A percentile compares a stretch with the other conserved stretches of the same genome.
phyloP scores from a whole-genome alignment of 1,140 invertebrate genomes.

The Drosophila arawakana region DNA sequence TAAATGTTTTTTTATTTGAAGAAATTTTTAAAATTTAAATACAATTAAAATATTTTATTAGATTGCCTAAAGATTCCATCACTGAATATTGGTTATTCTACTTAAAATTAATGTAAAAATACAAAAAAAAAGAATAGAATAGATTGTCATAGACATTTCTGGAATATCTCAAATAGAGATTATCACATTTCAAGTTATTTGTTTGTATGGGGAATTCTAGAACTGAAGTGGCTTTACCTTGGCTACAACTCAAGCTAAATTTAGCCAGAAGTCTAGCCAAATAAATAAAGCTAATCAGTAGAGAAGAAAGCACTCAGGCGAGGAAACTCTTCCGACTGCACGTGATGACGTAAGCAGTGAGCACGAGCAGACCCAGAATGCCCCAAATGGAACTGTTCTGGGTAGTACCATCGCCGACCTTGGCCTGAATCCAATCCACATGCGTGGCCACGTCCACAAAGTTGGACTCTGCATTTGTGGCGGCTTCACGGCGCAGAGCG shows the following conservation, averaged over 20 bases:
- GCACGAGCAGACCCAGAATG: constrained; percentile 59
- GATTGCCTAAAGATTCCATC: too few relatives aligned
- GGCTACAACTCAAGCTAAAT: not conserved
- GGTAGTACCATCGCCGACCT: constrained; percentile 67
- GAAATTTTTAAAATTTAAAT: too few relatives aligned
- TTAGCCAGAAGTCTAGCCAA: not conserved
- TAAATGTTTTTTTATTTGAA: too few relatives aligned
- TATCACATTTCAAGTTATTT: constrained; percentile 55
- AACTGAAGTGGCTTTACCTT: not conserved
- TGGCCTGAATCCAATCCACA: constrained; percentile 63
- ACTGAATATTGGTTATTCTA: constrained; percentile 2
- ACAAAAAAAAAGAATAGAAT: constrained; percentile 3
- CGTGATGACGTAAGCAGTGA: constrained; percentile 67
- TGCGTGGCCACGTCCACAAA: constrained; percentile 73
- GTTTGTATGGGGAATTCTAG: not conserved
- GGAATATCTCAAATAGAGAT: constrained; percentile 42
- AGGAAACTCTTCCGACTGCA: constrained; percentile 58
- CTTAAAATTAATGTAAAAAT: not conserved
- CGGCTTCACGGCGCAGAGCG: constrained; percentile 2
- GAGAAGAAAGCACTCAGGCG: not conserved
- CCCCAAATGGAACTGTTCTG: constrained; percentile 78
- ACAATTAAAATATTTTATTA: too few relatives aligned
- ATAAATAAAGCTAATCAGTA: not conserved
- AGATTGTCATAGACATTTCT: constrained; percentile 8
- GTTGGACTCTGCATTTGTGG: not conserved